Conservation (phyloP, 2,113 vertebrate genomes). For the Tautogolabrus adspersus region DNA sequence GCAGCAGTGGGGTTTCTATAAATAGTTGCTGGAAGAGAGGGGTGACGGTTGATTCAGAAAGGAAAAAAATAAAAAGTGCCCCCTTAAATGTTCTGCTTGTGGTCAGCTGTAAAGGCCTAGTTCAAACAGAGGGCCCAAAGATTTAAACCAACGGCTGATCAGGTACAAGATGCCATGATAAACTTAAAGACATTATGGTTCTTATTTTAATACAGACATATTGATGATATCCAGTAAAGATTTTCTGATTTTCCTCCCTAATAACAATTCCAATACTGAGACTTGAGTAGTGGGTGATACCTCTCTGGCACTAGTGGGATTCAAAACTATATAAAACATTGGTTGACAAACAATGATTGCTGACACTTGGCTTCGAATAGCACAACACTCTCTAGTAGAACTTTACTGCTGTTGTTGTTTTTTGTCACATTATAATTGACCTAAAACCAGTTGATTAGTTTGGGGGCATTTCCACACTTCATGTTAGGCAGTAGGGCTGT, state of each 20-base stretch:
- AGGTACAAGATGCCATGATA: constrained; percentile 12
- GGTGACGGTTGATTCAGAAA: constrained; percentile 62
- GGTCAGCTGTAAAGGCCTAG: constrained; percentile 45
- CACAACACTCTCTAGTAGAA: too few species aligned
- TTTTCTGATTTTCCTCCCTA: neutral
- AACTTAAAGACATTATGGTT: constrained; percentile 7
- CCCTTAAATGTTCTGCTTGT: constrained; percentile 45
- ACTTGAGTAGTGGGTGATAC: too few species aligned
- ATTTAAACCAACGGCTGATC: constrained; percentile 35
- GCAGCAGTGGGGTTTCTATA: constrained; percentile 69
- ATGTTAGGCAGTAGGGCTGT: too few species aligned
- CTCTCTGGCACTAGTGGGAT: too few species aligned
- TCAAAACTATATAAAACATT: too few species aligned
- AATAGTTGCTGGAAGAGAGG: constrained; percentile 67
- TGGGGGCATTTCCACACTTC: too few species aligned
- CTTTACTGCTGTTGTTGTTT: too few species aligned
- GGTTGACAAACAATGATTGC: too few species aligned
- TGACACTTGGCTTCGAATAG: too few species aligned
- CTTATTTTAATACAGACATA: neutral
- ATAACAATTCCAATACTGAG: too few species aligned
- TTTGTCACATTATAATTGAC: too few species aligned
- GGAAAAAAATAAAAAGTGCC: constrained; percentile 17
- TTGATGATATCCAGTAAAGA: neutral
- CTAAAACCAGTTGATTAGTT: too few species aligned
- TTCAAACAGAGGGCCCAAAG: constrained; percentile 16